Evolutionary conservation across 2,888 invertebrate species (phyloP), one percentile per base, ranked within the genome.

Genomic region (Scaptodrosophila latifasciaeformis): DNA sequence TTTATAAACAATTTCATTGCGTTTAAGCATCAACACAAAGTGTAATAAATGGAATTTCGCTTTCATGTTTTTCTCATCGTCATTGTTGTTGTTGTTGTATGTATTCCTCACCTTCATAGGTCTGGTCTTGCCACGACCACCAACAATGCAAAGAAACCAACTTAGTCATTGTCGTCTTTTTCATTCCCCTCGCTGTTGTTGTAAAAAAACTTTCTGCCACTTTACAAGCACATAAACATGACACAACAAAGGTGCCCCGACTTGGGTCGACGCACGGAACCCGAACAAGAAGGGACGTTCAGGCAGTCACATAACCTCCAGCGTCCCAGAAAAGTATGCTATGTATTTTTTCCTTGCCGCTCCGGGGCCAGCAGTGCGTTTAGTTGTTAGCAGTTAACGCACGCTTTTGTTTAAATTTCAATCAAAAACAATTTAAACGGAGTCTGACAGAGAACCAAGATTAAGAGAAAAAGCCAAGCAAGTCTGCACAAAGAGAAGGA

Each of bases 1-100:
- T 72, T 72, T 72, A 76, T 79, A 74, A 74, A 74, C 77, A 74
- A 74, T 74, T 74, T 76, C 59, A 76, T 69, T 76, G 18, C 13
- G 37, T 37, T 15, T 17, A 37, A 37, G 37, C 43, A 49, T 45
- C 31, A 47, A 56, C 39, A 57, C 55, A 65, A 62, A 63, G 59
- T 67, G 67, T 75, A 75, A 75, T 75, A 70, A 72, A 72, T 62
- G 70, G 74, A 72, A 77, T 75, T 79, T 74, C 54, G 49, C 80
- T 80, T 75, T 75, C 67, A 75, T 80, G 80, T 75, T 70, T n/a
- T 18, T 17, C 18, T 15, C 3, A 9, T 35, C 7, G 5, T 27
- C 27, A 27, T 39, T 39, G 18, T 18, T 17, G 2, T 9, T 39
- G 15, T 15, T 13, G 39, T 15, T 5, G 35, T 35, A 13, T 35